Evolutionary conservation across 2,113 vertebrate genomes (phyloP), one percentile per base, ranked within the genome.

Genomic region (Rhabdomys dilectus): DNA sequence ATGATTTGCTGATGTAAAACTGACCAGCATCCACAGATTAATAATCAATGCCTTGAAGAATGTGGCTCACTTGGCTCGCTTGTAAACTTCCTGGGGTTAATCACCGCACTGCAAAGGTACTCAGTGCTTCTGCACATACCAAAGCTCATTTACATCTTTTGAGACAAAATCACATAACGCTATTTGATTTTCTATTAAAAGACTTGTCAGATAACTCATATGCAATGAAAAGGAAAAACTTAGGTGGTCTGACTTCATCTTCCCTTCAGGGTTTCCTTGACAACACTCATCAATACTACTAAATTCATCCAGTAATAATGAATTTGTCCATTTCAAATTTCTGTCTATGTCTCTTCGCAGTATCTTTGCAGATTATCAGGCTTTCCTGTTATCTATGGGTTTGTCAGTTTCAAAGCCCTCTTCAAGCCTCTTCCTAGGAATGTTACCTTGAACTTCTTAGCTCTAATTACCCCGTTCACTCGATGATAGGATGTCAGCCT

Each of bases 291-390:
- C 34, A 58, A n/a, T 96, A 56, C 31, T 86, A 76, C 90, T 58
- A 86, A 94, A 97, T 75, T 39, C 10, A 88, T 7, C 10, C 11
- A 45, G 3, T 93, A 90, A 51, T 89, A 36, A 48, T 87, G 62
- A 39, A 73, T 97, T 93, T 88, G 2, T 31, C 51, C 85, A n/a
- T 96, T 95, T 94, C 72, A 93, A 78, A 88, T 72, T 72, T 76
- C 84, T 94, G 58, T 68, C 76, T 92, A 0, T 93, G 87, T 92
- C 84, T 92, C 6, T 51, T 84, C 70, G 87, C 60, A 91, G 2
- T 88, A 12, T 90, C 60, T 90, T 89, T 90, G 29, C 34, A 92
- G 42, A 62, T 70, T 95, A 56, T 93, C 26, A 56, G 53, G 7
- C 31, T 93, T 31, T 75, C 53, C 86, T 81, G 34, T 87, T 93